phyloP scores from a whole-genome alignment of 1,140 invertebrate genomes.

The Stenopsyche tienmushanensis region DNA sequence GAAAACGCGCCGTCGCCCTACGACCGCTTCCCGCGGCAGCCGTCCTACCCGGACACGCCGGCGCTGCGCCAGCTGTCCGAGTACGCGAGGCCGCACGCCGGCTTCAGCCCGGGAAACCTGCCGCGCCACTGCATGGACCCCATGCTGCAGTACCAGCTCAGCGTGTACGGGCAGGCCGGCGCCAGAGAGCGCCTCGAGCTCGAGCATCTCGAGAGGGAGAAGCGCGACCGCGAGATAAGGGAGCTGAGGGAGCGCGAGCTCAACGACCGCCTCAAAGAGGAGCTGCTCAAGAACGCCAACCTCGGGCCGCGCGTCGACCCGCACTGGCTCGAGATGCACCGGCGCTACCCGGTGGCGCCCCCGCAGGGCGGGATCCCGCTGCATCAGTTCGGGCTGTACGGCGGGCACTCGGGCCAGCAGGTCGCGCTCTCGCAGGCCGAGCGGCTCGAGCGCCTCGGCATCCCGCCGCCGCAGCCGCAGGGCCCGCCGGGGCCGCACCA shows the following conservation, averaged over 20 bases:
- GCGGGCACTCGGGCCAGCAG: conserved; percentile 62
- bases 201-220: conserved; percentile 80
- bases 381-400: conserved; percentile 61
- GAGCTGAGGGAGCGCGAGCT: conserved; percentile 83
- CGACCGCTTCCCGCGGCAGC: conserved; percentile 71
- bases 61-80: conserved; percentile 87
- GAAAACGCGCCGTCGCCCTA: conserved; percentile 76
- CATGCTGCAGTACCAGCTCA: conserved; percentile 72
- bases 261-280: conserved; percentile 75
- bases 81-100: conserved; percentile 86
- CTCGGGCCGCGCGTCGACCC: conserved; percentile 72
- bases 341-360: conserved; percentile 59
- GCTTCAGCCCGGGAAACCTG: conserved; percentile 69
- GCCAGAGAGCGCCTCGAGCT: conserved; percentile 78
- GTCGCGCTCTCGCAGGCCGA: conserved; percentile 78
- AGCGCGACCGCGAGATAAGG: conserved; percentile 79
- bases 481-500: conserved; percentile 55
- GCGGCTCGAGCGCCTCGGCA: conserved; percentile 77
- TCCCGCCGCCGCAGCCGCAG: conserved; percentile 57
- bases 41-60: conserved; percentile 82
- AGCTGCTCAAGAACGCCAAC: conserved; percentile 76
- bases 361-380: conserved; percentile 58
- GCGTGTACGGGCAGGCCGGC: conserved; percentile 73
- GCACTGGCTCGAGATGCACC: conserved; percentile 88
- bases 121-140: conserved; percentile 73